Percentiles rank a stretch among this genome's conserved stretches.
Evolutionary conservation across 2,888 invertebrate genomes (phyloP).

Genomic region (Agelastica alni): DNA sequence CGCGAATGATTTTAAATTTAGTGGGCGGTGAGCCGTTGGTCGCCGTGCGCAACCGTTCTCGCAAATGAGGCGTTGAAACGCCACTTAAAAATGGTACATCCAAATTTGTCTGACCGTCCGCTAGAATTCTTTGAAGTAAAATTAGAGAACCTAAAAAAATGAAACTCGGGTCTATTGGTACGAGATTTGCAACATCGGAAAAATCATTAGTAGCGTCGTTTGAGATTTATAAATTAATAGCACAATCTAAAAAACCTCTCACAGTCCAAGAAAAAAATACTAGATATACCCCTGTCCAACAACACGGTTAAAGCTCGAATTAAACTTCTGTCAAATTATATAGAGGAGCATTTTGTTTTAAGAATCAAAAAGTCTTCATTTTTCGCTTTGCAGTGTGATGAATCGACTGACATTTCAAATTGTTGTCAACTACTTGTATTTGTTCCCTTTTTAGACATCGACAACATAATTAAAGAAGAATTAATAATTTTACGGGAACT

Average conservation of each 20-base stretch:
- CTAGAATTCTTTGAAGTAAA: no score
- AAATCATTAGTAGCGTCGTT: slow-evolving; percentile 31
- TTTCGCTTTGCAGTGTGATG: slow-evolving; percentile 34
- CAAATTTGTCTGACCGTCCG: no score
- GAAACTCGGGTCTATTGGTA: slow-evolving; percentile 23
- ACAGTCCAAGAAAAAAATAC: slow-evolving; percentile 25
- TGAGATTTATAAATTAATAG: slow-evolving; percentile 32
- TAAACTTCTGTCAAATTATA: slow-evolving; percentile 25
- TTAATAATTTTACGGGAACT: slow-evolving; percentile 31
- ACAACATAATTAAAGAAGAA: slow-evolving; percentile 28
- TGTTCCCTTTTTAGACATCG: slow-evolving; percentile 30
- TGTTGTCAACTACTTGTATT: slow-evolving; percentile 33
- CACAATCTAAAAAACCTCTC: slow-evolving; percentile 31
- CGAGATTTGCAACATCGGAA: slow-evolving; percentile 23
- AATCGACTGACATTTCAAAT: slow-evolving; percentile 33
- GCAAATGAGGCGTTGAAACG: no score
- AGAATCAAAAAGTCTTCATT: slow-evolving; percentile 21
- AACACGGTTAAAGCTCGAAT: slow-evolving; percentile 23
- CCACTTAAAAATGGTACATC: no score
- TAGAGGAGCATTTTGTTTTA: slow-evolving; percentile 16
- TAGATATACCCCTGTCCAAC: slow-evolving; percentile 24
- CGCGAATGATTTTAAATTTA: no score
- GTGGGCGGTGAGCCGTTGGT: no score
- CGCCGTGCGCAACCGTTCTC: no score
- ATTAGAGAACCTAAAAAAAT: no score